phyloP scores from a whole-genome alignment of 92 coral and sea anemone genomes.

The Phymanthus crucifer region DNA sequence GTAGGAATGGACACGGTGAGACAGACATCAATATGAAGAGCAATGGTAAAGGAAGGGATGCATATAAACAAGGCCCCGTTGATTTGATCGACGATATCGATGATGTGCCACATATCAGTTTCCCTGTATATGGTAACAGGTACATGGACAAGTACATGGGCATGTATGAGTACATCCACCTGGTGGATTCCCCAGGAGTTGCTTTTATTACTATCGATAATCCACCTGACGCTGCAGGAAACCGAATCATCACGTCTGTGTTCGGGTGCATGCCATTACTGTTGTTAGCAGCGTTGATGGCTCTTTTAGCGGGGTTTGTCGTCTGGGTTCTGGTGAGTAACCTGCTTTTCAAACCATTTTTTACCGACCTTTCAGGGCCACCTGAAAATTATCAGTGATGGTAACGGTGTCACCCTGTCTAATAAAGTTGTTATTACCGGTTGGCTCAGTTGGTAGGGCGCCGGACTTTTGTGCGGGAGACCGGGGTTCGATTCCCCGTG shows the following conservation, averaged over 20 bases:
- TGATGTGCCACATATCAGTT: constrained; percentile 65
- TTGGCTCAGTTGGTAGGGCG: too few species aligned
- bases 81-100: constrained; percentile 54
- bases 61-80: constrained; percentile 32
- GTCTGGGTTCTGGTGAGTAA: constrained; percentile 78
- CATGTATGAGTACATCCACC: constrained; percentile 48
- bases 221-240: constrained; percentile 33
- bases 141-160: constrained; percentile 61
- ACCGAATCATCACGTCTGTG: constrained; percentile 38
- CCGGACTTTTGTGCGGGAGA: too few species aligned
- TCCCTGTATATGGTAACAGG: constrained; percentile 76
- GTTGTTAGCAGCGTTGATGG: constrained; percentile 44
- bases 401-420: too few species aligned
- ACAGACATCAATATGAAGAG: constrained; percentile 31
- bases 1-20: constrained; percentile 66
- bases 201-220: constrained; percentile 69
- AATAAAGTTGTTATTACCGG: too few species aligned
- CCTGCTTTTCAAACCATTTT: not conserved
- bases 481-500: too few species aligned
- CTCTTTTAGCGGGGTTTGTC: constrained; percentile 63
- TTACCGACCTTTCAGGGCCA: too few species aligned
- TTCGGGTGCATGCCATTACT: constrained; percentile 54
- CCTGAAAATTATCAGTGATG: too few species aligned
- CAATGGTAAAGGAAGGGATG: constrained; percentile 43
- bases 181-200: constrained; percentile 79